Evolutionary conservation across 2,888 invertebrate species (phyloP).

Genomic region (Podotricha telesiphe): DNA sequence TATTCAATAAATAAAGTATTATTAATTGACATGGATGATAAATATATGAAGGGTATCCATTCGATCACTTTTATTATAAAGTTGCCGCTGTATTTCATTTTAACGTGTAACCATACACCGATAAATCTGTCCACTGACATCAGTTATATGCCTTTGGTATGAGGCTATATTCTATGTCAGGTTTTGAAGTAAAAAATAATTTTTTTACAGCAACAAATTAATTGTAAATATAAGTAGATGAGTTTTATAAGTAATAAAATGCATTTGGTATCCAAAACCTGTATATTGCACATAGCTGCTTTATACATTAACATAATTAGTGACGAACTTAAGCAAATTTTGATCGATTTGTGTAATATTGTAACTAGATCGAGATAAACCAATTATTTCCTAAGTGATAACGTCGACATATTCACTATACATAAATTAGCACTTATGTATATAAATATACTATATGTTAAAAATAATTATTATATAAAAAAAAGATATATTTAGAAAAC

Average conservation of each 20-base stretch:
- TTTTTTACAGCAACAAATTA: no score
- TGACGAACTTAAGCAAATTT: slow-evolving; percentile 12
- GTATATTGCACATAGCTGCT: not conserved
- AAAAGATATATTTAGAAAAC: no score
- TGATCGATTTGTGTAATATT: slow-evolving; percentile 10
- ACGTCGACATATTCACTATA: no score
- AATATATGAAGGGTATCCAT: slow-evolving; percentile 19
- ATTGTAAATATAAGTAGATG: no score
- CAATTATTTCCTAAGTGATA: not conserved
- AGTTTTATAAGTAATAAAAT: no score
- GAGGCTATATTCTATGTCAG: not conserved
- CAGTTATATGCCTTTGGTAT: slow-evolving; percentile 23
- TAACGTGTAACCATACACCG: slow-evolving; percentile 25
- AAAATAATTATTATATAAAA: no score
- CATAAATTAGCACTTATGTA: no score
- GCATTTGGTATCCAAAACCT: no score
- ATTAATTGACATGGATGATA: not conserved
- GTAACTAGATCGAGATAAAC: not conserved
- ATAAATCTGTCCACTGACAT: slow-evolving; percentile 35
- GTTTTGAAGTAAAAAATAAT: no score
- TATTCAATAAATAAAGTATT: slow-evolving; percentile 10
- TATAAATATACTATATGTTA: no score
- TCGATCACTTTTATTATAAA: slow-evolving; percentile 35
- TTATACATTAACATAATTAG: not conserved
- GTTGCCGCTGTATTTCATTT: slow-evolving; percentile 33